Conservation (phyloP, 2,797 vertebrate species). For the Acanthiza pusilla region DNA sequence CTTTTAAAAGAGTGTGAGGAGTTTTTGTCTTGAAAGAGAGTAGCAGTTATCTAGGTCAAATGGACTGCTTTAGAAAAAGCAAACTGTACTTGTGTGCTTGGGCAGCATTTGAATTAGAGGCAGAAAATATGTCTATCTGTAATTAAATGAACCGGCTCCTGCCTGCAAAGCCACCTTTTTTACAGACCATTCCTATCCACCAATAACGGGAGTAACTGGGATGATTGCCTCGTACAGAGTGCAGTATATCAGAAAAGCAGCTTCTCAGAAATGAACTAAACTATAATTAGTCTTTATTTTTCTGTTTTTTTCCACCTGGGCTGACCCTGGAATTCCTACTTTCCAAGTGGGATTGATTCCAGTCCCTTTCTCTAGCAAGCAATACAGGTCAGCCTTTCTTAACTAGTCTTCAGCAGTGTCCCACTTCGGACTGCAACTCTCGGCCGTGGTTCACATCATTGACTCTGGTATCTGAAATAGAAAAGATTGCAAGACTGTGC, state of each 20-base stretch:
- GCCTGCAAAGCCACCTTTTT: neutral
- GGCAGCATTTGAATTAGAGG: neutral
- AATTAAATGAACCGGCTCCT: neutral
- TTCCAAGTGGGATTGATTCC: neutral
- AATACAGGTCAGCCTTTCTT: neutral
- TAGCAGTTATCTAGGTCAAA: conserved; percentile 28
- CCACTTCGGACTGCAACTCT: neutral
- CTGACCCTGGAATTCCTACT: neutral
- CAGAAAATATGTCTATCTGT: neutral
- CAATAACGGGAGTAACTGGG: neutral
- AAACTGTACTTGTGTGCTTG: neutral
- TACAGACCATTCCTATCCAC: neutral
- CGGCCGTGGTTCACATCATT: neutral
- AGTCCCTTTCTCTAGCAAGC: neutral
- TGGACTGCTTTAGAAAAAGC: neutral
- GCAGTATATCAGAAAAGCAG: neutral
- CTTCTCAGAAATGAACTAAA: neutral
- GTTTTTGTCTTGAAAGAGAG: neutral
- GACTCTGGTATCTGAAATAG: neutral
- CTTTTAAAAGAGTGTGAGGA: neutral
- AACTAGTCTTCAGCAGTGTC: neutral
- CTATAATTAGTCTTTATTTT: neutral
- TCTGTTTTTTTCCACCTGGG: neutral
- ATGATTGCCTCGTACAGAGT: neutral
- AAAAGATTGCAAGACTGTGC: neutral